phyloP scores from a whole-genome alignment of 1,140 invertebrate species.

The Argopecten irradians region DNA sequence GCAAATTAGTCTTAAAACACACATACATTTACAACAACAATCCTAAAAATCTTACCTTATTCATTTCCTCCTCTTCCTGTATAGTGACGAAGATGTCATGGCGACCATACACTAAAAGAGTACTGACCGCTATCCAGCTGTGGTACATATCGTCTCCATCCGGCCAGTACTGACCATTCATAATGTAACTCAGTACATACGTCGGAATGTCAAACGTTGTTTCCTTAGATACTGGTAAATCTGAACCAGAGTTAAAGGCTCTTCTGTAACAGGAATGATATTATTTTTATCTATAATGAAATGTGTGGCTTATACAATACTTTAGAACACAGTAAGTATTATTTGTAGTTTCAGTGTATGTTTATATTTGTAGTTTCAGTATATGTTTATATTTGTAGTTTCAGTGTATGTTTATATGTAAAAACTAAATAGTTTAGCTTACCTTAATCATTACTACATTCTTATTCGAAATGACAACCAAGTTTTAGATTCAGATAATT shows the following conservation, averaged over 20 bases:
- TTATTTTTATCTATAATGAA: no score
- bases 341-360: not conserved
- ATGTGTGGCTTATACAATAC: no score
- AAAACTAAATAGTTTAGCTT: no score
- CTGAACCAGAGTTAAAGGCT: constrained; percentile 66
- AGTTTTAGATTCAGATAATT: no score
- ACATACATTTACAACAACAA: no score
- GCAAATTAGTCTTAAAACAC: no score
- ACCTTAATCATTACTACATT: no score
- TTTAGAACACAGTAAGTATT: not conserved
- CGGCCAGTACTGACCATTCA: constrained; percentile 84
- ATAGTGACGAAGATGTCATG: constrained; percentile 84
- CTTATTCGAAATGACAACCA: no score
- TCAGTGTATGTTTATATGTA: no score
- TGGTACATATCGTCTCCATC: constrained; percentile 85
- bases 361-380: not conserved
- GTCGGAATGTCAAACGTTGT: constrained; percentile 80
- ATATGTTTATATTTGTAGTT: no score
- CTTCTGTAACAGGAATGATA: constrained; percentile 61
- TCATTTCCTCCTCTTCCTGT: constrained; percentile 87
- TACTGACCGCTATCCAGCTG: constrained; percentile 82
- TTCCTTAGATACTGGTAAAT: constrained; percentile 50
- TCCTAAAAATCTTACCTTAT: constrained; percentile 80
- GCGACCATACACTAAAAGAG: constrained; percentile 85
- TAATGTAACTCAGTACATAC: constrained; percentile 80